A percentile compares a stretch with the other conserved stretches of the same genome.
These are phyloP conservation scores for Balearica regulorum DNA, from an alignment of 2,797 vertebrate genomes.

Conservation along the genomic window DNA sequence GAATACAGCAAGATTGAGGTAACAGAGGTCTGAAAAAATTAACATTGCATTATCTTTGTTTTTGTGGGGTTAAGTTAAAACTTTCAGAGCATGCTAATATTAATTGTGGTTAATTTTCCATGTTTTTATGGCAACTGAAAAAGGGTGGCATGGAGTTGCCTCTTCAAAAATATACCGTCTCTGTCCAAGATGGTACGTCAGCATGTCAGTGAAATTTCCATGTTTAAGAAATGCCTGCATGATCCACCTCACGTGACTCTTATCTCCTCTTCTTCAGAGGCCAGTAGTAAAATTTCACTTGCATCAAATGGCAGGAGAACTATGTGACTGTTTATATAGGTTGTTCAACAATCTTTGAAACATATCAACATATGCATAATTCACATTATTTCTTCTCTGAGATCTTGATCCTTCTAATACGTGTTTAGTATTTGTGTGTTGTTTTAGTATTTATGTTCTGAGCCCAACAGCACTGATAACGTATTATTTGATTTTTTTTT, in stretches of 20 bases:
- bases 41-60: slow-evolving; percentile 39
- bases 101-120: neutral
- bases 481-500: neutral
- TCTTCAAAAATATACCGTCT: neutral
- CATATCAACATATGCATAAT: neutral
- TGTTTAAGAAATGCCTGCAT: neutral
- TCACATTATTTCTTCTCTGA: neutral
- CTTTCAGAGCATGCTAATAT: neutral
- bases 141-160: fast-evolving
- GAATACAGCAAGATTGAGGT: slow-evolving; percentile 39
- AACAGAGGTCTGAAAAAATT: slow-evolving; percentile 55
- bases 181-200: neutral
- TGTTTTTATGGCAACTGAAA: neutral
- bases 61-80: neutral
- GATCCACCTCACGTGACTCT: neutral
- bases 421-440: neutral
- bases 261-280: neutral
- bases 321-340: neutral
- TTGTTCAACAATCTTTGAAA: neutral
- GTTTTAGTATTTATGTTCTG: neutral
- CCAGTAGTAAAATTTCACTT: neutral
- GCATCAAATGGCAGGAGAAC: neutral
- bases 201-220: neutral
- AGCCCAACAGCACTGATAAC: neutral
- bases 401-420: neutral